Percentiles rank a stretch among this genome's conserved stretches.
phyloP scores from a whole-genome alignment of 2,797 vertebrate genomes.

The Chelon labrosus region DNA sequence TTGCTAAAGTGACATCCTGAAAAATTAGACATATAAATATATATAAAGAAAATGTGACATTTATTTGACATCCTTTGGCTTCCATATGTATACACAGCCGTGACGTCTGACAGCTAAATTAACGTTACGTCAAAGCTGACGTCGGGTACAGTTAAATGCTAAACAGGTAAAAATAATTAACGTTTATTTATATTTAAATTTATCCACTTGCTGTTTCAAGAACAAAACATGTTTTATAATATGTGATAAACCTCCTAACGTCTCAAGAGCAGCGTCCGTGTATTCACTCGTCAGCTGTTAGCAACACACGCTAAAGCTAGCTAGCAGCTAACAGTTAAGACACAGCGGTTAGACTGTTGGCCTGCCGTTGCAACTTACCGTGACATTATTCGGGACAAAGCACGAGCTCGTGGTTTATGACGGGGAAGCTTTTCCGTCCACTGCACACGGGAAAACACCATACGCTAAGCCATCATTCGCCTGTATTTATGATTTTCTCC shows the following conservation, averaged over 20 bases:
- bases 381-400: constrained; percentile 48
- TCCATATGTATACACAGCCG: background rate
- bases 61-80: background rate
- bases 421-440: background rate
- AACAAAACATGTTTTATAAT: background rate
- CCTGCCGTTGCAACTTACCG: constrained; percentile 63
- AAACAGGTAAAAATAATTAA: background rate
- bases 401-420: background rate
- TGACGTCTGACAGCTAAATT: background rate
- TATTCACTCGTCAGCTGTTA: constrained; percentile 69
- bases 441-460: background rate
- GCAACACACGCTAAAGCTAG: constrained; percentile 60
- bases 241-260: background rate
- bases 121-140: constrained; percentile 58
- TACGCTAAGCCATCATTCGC: constrained; percentile 33
- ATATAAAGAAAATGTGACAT: background rate
- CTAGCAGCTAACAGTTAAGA: constrained; percentile 49
- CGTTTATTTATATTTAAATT: background rate
- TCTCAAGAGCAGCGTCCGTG: background rate
- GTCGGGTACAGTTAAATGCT: constrained; percentile 26
- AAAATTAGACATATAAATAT: background rate
- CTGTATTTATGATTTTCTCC: constrained; percentile 30
- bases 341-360: background rate
- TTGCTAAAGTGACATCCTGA: background rate
- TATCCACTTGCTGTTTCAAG: background rate